Percentiles rank a stretch among this genome's conserved stretches.
Evolutionary conservation across 2,113 vertebrate genomes (phyloP).

Genomic region (Tupaia tana): DNA sequence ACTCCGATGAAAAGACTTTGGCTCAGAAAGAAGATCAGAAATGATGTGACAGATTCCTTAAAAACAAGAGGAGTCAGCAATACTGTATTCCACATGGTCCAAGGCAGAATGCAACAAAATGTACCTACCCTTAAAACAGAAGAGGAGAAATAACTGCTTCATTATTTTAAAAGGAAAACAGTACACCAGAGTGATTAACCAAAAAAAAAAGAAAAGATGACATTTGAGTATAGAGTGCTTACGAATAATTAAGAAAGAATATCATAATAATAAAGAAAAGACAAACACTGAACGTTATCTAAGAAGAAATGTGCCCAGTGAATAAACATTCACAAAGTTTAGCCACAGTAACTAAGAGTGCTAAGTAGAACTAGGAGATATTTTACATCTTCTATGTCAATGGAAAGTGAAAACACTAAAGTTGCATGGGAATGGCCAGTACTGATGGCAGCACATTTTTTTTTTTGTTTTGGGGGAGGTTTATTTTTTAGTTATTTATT

Average conservation of each 20-base stretch:
- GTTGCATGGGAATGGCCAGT: not conserved
- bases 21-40: slow-evolving; percentile 5
- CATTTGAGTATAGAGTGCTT: not conserved
- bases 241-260: slow-evolving; percentile 23
- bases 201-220: not conserved
- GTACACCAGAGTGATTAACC: not conserved
- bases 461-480: not conserved
- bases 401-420: not conserved
- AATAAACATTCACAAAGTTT: slow-evolving; percentile 6
- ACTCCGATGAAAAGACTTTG: slow-evolving; percentile 25
- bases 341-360: not conserved
- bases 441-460: not conserved
- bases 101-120: not conserved
- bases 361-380: not conserved
- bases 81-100: not conserved
- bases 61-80: slow-evolving; percentile 17
- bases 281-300: not conserved
- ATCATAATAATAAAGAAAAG: not conserved
- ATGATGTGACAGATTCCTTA: not conserved
- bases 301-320: not conserved
- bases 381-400: not conserved
- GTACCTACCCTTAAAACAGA: not conserved
- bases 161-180: not conserved
- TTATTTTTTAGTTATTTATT: too few species aligned
- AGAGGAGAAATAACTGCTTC: not conserved